Percentiles rank a stretch among this genome's conserved stretches.
These are phyloP conservation scores for Pyrrhia umbra DNA, from an alignment of 2,888 invertebrate species.

Conservation along the genomic window DNA sequence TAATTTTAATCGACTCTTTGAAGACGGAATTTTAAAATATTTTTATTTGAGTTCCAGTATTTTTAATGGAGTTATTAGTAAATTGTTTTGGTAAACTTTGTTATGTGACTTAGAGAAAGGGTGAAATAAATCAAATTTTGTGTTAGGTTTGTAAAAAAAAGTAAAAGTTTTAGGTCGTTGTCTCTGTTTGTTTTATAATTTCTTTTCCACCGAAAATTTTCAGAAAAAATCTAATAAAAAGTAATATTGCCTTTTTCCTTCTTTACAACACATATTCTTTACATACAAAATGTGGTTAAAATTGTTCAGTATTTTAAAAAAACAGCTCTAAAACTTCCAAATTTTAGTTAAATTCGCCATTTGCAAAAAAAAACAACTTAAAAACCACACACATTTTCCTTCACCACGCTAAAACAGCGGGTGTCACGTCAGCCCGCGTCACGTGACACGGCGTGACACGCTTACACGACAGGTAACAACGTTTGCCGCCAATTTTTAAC, in stretches of 20 bases:
- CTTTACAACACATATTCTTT: no score
- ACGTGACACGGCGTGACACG: slow-evolving; percentile 59
- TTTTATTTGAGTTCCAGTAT: slow-evolving; percentile 44
- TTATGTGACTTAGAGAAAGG: slow-evolving; percentile 26
- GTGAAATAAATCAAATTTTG: slow-evolving; percentile 16
- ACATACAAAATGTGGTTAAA: no score
- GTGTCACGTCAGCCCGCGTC: slow-evolving; percentile 48
- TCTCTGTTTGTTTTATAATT: background rate
- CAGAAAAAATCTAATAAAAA: no score
- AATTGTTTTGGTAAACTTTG: slow-evolving; percentile 31
- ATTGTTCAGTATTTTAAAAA: background rate
- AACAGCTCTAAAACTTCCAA: background rate
- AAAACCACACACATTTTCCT: slow-evolving; percentile 41
- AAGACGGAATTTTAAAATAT: slow-evolving; percentile 63
- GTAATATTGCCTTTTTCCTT: no score
- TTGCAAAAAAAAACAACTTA: background rate
- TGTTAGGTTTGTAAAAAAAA: slow-evolving; percentile 1
- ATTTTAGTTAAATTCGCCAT: background rate
- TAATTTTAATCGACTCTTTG: slow-evolving; percentile 79
- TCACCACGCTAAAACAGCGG: slow-evolving; percentile 37
- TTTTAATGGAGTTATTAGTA: slow-evolving; percentile 34
- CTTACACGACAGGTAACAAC: slow-evolving; percentile 81
- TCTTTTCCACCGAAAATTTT: background rate
- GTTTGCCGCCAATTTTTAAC: slow-evolving; percentile 83
- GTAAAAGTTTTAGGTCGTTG: background rate